These are phyloP conservation scores for Dolichoris vasculosae DNA, from an alignment of 1,140 invertebrate species.

Conservation along the genomic window DNA sequence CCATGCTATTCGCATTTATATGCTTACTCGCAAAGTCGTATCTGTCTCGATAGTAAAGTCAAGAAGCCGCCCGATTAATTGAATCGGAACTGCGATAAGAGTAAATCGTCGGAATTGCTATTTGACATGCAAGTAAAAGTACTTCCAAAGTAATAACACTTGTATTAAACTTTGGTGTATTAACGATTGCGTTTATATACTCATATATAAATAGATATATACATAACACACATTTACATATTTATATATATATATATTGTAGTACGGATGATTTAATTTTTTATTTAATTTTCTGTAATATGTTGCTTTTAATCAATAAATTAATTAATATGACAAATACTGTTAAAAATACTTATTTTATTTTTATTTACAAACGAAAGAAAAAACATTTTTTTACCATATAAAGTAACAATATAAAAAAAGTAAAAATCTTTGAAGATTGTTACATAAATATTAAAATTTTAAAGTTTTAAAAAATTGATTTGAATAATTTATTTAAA, in stretches of 20 bases:
- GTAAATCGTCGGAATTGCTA: neutral
- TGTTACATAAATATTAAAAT: no score
- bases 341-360: no score
- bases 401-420: no score
- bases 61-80: neutral
- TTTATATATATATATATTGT: neutral
- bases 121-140: neutral
- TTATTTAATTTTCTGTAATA: no score
- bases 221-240: neutral
- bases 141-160: neutral
- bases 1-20: neutral
- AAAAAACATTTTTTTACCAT: no score
- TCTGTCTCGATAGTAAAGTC: neutral
- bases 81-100: neutral
- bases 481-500: no score
- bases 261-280: no score
- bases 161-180: neutral
- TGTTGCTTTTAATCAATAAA: no score
- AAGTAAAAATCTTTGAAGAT: no score
- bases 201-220: constrained; percentile 1
- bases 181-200: neutral
- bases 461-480: no score
- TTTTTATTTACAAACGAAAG: no score
- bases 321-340: no score
- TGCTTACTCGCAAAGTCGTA: neutral